These are phyloP conservation scores for Notarius lentiginosus DNA, from an alignment of 2,113 vertebrate genomes.

Conservation along the genomic window DNA sequence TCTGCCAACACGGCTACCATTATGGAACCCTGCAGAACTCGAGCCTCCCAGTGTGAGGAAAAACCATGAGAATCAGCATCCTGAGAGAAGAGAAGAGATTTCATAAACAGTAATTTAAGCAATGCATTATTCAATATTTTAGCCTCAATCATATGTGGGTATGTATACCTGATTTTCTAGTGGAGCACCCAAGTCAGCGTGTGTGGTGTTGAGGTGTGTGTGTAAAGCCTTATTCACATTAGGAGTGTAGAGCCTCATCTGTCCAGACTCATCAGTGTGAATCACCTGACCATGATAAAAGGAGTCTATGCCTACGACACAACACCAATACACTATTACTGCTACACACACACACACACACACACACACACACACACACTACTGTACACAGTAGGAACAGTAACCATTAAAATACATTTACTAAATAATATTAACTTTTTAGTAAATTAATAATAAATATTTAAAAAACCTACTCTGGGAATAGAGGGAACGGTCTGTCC, in stretches of 20 bases:
- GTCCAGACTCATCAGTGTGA: constrained; percentile 54
- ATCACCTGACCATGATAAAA: constrained; percentile 64
- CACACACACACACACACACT: too few relatives aligned
- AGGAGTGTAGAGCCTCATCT: constrained; percentile 76
- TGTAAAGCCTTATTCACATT: constrained; percentile 73
- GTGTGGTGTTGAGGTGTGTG: constrained; percentile 67
- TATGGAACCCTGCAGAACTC: constrained; percentile 76
- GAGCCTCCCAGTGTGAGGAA: constrained; percentile 85
- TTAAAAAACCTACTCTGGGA: constrained; percentile 56
- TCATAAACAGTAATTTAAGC: neutral
- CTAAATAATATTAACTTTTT: neutral
- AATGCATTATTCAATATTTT: neutral
- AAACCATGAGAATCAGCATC: constrained; percentile 46
- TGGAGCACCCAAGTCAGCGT: constrained; percentile 67
- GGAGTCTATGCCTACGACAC: constrained; percentile 61
- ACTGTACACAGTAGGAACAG: neutral
- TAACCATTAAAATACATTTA: neutral
- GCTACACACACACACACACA: neutral
- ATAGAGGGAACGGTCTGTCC: constrained; percentile 70
- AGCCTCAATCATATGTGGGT: neutral
- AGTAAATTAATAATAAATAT: neutral
- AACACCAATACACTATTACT: neutral
- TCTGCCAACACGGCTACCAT: constrained; percentile 71
- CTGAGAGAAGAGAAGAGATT: constrained; percentile 50
- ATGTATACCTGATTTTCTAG: constrained; percentile 77